phyloP scores from a whole-genome alignment of 2,888 invertebrate genomes.

The Minunthozetes semirufus region DNA sequence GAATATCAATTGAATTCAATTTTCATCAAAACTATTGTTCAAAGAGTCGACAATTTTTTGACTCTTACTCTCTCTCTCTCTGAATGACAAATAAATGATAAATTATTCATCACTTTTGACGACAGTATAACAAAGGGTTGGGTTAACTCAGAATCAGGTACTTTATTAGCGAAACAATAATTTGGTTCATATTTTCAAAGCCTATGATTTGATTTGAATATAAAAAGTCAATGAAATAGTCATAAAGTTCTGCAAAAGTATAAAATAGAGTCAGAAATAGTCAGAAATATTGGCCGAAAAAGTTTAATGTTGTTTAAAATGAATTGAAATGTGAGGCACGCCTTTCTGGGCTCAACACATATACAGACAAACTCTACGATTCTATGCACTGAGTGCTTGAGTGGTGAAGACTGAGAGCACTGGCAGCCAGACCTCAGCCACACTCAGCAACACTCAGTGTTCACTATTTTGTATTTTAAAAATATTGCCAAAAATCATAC shows the following conservation, averaged over 20 bases:
- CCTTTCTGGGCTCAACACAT: neutral
- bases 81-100: no score
- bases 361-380: neutral
- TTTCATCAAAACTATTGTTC: no score
- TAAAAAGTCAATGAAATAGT: neutral
- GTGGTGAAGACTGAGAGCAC: neutral
- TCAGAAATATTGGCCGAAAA: neutral
- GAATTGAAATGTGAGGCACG: constrained; percentile 14
- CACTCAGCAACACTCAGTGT: no score
- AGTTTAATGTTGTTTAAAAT: constrained; percentile 7
- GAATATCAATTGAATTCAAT: no score
- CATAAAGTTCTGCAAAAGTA: neutral
- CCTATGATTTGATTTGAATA: neutral
- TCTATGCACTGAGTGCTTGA: neutral
- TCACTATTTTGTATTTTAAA: neutral
- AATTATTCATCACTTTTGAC: no score
- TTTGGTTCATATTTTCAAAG: no score
- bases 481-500: constrained; percentile 11
- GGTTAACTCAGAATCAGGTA: no score
- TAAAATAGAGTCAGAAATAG: neutral
- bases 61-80: no score
- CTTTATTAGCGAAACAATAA: no score
- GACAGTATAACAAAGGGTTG: no score
- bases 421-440: neutral
- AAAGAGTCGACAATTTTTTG: no score